Conservation (phyloP, 2,888 invertebrate genomes). For the Lasioglossum marginatum region DNA sequence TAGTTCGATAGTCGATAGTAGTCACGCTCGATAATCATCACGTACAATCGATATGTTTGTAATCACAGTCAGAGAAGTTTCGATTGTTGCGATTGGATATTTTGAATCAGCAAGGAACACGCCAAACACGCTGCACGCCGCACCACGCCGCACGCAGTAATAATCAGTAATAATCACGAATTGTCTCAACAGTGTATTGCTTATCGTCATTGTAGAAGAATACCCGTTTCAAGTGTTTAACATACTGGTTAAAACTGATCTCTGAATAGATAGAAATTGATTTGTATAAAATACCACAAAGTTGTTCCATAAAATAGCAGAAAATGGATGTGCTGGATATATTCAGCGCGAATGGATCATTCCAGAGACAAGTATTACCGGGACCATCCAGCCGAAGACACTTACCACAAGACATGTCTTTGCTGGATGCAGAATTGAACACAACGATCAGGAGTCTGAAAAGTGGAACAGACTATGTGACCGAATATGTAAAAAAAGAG, state of each 20-base stretch:
- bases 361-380: constrained; percentile 34
- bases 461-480: constrained; percentile 76
- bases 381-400: constrained; percentile 22
- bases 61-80: background rate
- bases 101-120: background rate
- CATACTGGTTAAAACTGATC: background rate
- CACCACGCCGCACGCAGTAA: background rate
- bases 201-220: background rate
- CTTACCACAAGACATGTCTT: background rate
- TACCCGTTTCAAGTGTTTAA: background rate
- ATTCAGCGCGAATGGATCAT: constrained; percentile 55
- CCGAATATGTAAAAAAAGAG: constrained; percentile 77
- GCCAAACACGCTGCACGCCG: background rate
- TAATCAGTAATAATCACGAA: background rate
- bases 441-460: background rate
- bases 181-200: background rate
- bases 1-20: too few relatives aligned
- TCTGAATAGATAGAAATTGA: background rate
- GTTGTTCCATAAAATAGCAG: background rate
- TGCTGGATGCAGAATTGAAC: constrained; percentile 20
- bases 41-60: background rate
- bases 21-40: too few relatives aligned
- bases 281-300: background rate
- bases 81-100: background rate
- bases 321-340: constrained; percentile 70